Evolutionary conservation across 2,113 vertebrate species (phyloP), one percentile per base, ranked within the genome.

Genomic region (Cololabis saira): DNA sequence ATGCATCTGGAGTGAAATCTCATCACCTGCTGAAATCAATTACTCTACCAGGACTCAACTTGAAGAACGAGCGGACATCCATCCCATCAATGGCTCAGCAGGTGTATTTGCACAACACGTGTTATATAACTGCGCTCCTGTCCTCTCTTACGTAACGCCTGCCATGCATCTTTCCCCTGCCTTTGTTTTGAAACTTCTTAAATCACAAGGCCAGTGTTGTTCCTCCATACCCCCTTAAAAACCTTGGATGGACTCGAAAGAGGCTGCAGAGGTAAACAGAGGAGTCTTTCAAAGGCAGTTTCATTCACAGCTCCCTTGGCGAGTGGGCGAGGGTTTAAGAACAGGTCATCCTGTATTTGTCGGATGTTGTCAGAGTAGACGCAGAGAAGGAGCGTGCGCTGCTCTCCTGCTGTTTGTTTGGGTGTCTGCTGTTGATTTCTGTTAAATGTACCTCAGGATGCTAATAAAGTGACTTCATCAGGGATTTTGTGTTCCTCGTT

Each of bases 141-240:
- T 82, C 65, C 40, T 30, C 44, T 73, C 55, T 89, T 88, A 87
- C 71, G 58, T 75, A 89, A 92, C 62, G 42, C 10, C 14, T 12
- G 18, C 0, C 0, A 57, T 24, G 43, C 14, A 44, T 62, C 47
- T 61, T 21, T 69, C 52, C 67, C 18, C 66, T 55, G 40, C 30
- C 30, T 66, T 63, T 57, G 69, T 65, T 82, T 66, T 47, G n/a
- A n/a, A n/a, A n/a, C n/a, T n/a, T 18, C 45, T 17, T 11, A 10
- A 72, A 78, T 58, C 83, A 66, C 40, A 24, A 59, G 15, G 42
- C n/a, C 10, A 0, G 33, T 15, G 18, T 19, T 54, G 44, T 60
- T 41, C 58, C 49, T 45, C 16, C 5, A n/a, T 40, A 37, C 50
- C 47, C 9, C 50, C 74, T 53, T 64, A 54, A 78, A 67, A 80